Percentiles rank a stretch among this genome's conserved stretches.
These are phyloP conservation scores for Mellivora capensis DNA, from an alignment of 2,113 vertebrate species.

Conservation along the genomic window DNA sequence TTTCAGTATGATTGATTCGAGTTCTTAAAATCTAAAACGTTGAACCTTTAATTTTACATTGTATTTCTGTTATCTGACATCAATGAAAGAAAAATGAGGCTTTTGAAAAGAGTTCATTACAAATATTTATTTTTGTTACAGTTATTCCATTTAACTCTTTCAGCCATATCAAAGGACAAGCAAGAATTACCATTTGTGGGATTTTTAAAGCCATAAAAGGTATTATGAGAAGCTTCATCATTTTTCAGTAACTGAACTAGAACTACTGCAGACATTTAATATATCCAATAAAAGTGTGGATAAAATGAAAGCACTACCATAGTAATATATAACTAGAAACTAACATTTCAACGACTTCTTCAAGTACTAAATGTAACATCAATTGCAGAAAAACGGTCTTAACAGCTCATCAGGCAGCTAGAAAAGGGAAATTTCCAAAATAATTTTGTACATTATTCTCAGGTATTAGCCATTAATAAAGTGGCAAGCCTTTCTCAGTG, in stretches of 20 bases:
- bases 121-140: constrained; percentile 34
- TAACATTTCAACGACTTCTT: constrained; percentile 47
- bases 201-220: constrained; percentile 57
- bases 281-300: constrained; percentile 49
- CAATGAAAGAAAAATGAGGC: background rate
- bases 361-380: constrained; percentile 53
- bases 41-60: constrained; percentile 39
- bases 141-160: constrained; percentile 46
- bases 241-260: constrained; percentile 72
- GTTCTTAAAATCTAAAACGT: constrained; percentile 46
- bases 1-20: background rate
- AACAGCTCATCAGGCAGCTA: constrained; percentile 67
- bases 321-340: constrained; percentile 62
- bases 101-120: constrained; percentile 33
- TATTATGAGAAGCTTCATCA: background rate
- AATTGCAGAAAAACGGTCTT: constrained; percentile 53
- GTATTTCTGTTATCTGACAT: constrained; percentile 54
- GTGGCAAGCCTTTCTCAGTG: background rate
- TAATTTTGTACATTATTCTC: constrained; percentile 57
- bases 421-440: constrained; percentile 54
- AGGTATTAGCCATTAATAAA: constrained; percentile 59
- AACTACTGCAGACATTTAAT: constrained; percentile 65
- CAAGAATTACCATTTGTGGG: constrained; percentile 54
- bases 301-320: constrained; percentile 40
- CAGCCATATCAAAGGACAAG: constrained; percentile 39